Percentiles rank a stretch among this genome's conserved stretches.
Conservation (phyloP, 2,797 vertebrate genomes). For the Eulemur rubriventer region DNA sequence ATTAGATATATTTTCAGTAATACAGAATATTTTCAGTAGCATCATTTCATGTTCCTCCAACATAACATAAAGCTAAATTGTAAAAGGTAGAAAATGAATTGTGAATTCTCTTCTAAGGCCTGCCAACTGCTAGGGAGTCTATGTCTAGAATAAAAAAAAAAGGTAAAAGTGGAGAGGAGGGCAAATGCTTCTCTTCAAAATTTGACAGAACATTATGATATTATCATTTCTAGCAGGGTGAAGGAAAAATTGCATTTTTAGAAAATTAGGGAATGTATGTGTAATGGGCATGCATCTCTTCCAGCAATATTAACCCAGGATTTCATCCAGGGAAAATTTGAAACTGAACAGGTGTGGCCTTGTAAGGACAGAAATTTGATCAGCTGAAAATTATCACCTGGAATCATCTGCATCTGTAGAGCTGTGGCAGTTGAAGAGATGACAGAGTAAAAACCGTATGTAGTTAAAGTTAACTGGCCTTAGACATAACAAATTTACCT, state of each 20-base stretch:
- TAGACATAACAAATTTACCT: neutral
- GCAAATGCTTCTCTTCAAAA: neutral
- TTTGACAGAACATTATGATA: neutral
- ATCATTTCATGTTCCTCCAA: neutral
- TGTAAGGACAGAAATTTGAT: neutral
- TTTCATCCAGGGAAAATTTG: slow-evolving; percentile 15
- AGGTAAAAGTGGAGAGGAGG: neutral
- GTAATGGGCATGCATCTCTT: neutral
- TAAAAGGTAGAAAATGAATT: neutral
- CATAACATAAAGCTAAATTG: neutral
- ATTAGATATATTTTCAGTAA: neutral
- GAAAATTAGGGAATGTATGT: neutral
- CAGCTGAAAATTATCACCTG: neutral
- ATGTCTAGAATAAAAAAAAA: neutral
- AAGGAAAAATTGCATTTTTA: neutral
- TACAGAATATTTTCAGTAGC: neutral
- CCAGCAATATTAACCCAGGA: neutral
- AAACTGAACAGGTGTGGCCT: neutral
- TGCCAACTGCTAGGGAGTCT: neutral
- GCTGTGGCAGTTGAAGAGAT: neutral
- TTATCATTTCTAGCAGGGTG: neutral
- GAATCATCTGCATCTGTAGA: neutral
- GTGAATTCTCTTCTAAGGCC: neutral
- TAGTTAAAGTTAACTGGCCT: neutral
- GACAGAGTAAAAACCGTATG: neutral